Evolutionary conservation across 1,140 invertebrate species (phyloP), one percentile per base, ranked within the genome.

Genomic region (Acromyrmex charruanus): DNA sequence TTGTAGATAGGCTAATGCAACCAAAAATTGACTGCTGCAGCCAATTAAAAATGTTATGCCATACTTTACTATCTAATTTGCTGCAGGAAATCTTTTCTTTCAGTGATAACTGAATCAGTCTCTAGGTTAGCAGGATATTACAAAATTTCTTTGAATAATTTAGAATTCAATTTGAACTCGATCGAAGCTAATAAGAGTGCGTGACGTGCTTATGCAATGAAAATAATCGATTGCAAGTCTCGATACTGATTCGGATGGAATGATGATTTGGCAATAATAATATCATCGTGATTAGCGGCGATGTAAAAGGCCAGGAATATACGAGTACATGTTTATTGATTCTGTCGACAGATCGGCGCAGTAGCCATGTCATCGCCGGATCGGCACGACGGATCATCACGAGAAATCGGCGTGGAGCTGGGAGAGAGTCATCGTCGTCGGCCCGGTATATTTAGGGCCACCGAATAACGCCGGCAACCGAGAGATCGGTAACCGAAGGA

Each of bases 331-430:
- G 18, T 63, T 77, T 58, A 77, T 72, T 14, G n/a, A 25, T 75
- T 55, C 16, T 87, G 66, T 87, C n/a, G 51, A 68, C 77, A 90
- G 89, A 63, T 90, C 59, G 82, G 77, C 59, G 71, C 72, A 72
- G 82, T 85, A 88, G 91, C 79, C 91, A 95, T 94, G 93, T 93
- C 88, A 84, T 75, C 80, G 91, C 87, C 90, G 87, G 88, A 90
- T 85, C 90, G 89, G 89, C 71, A 87, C 21, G 88, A 77, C 63
- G 86, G 88, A 92, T 90, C 80, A 85, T 90, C 80, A 84, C 88
- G 90, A 89, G 88, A 89, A 91, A 92, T 92, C 85, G 91, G 92
- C 88, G 88, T 91, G 72, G 90, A 91, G 89, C 92, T 91, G 86
- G 89, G 92, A 91, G 93, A 90, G 39, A 75, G n/a, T 9, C 80